These are phyloP conservation scores for Huso huso DNA, from an alignment of 2,797 vertebrate species.

Conservation along the genomic window DNA sequence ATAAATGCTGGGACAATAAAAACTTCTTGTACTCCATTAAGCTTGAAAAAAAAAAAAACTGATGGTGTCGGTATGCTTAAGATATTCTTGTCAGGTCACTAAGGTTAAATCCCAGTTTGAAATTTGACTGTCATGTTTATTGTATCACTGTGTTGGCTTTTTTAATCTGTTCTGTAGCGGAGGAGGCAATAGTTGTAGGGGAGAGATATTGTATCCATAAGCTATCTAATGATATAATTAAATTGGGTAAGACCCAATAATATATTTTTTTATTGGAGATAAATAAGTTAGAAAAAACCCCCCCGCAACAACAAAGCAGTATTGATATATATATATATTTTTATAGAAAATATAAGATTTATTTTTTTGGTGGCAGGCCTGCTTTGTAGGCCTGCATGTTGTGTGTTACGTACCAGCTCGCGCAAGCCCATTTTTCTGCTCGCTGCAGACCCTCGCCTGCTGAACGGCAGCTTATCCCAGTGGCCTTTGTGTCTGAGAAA, in stretches of 20 bases:
- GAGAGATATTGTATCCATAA: no score
- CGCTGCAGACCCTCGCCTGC: constrained; percentile 82
- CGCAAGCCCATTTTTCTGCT: constrained; percentile 44
- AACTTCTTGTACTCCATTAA: neutral
- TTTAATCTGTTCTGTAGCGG: neutral
- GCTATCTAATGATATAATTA: no score
- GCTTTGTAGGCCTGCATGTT: constrained; percentile 12
- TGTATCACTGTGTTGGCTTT: neutral
- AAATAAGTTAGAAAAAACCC: no score
- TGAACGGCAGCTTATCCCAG: constrained; percentile 95
- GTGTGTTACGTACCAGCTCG: constrained; percentile 18
- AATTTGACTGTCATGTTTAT: neutral
- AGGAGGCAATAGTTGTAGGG: no score
- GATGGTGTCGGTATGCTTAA: neutral
- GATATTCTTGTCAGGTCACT: neutral
- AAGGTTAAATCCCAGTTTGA: neutral
- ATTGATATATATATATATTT: no score
- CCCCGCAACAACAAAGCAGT: no score
- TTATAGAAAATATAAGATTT: no score
- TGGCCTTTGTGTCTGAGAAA: constrained; percentile 99
- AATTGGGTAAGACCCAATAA: no score
- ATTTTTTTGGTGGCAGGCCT: neutral
- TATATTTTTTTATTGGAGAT: no score
- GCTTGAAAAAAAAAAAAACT: neutral
- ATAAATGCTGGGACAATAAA: neutral